A percentile compares a stretch with the other conserved stretches of the same genome.
These are phyloP conservation scores for Bufotes viridis DNA, from an alignment of 2,797 vertebrate species.

Conservation along the genomic window DNA sequence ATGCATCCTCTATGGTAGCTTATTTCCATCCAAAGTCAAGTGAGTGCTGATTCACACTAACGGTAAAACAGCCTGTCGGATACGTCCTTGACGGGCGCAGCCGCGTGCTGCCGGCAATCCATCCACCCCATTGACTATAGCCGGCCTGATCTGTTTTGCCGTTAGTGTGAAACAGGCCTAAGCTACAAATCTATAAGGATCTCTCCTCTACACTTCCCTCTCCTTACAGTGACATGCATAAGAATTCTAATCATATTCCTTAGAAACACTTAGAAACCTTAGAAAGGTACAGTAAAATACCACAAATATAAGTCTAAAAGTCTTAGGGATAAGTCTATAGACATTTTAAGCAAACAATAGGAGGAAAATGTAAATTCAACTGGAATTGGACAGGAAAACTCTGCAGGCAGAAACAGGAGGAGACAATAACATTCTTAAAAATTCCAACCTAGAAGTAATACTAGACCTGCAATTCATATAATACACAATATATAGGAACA, in stretches of 20 bases:
- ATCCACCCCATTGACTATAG: too few relatives aligned
- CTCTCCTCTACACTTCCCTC: neutral
- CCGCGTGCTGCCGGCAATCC: too few relatives aligned
- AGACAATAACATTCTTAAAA: conserved; percentile 46
- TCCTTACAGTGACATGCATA: neutral
- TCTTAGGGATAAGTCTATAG: neutral
- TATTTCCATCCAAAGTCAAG: too few relatives aligned
- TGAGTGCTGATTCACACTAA: too few relatives aligned
- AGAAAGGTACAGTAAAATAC: neutral
- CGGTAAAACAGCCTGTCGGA: too few relatives aligned
- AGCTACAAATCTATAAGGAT: neutral
- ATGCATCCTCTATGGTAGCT: too few relatives aligned
- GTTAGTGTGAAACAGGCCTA: too few relatives aligned
- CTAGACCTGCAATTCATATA: neutral
- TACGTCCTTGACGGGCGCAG: too few relatives aligned
- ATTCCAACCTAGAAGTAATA: conserved; percentile 22
- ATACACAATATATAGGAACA: neutral
- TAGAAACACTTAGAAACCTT: too few relatives aligned
- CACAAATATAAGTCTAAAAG: conserved; percentile 14
- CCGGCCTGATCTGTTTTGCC: too few relatives aligned
- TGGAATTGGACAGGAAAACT: conserved; percentile 42
- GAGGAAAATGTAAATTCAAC: conserved; percentile 45
- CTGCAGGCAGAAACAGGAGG: conserved; percentile 26
- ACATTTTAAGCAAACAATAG: conserved; percentile 33
- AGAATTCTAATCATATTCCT: neutral